Percentiles rank a stretch among this genome's conserved stretches.
Conservation (phyloP, 2,797 vertebrate genomes). For the Natrix natrix region DNA sequence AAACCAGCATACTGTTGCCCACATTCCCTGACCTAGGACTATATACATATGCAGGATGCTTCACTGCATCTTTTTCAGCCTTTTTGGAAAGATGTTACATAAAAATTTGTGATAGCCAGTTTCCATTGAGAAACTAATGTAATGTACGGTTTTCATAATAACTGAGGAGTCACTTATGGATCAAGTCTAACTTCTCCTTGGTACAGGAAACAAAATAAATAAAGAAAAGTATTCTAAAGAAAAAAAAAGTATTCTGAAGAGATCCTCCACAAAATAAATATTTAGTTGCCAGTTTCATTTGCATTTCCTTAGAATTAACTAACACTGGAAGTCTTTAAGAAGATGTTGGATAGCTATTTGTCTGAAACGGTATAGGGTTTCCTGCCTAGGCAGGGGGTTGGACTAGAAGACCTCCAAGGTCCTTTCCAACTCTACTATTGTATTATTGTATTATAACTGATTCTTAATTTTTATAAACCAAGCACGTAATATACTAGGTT, state of each 20-base stretch:
- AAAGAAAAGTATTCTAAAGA: too few species aligned
- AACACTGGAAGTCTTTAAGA: too few species aligned
- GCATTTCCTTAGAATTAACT: not conserved
- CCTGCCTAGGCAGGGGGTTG: too few species aligned
- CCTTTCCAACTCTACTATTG: too few species aligned
- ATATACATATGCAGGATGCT: not conserved
- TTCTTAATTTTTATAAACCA: conserved; percentile 39
- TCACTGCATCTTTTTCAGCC: not conserved
- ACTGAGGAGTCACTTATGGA: not conserved
- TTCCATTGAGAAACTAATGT: not conserved
- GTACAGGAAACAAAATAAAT: not conserved
- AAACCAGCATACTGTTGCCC: not conserved
- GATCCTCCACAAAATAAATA: not conserved
- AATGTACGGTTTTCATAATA: not conserved
- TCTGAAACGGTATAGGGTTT: too few species aligned
- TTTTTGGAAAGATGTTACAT: not conserved
- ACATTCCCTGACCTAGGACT: not conserved
- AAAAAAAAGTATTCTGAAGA: not conserved
- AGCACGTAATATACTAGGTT: conserved; percentile 46
- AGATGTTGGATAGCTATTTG: too few species aligned
- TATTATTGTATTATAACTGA: not conserved
- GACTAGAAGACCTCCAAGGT: too few species aligned
- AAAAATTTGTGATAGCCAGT: not conserved
- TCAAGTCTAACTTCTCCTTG: not conserved
- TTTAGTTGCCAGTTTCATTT: not conserved